phyloP scores from a whole-genome alignment of 2,888 invertebrate genomes.

The Esperia sulphurella region DNA sequence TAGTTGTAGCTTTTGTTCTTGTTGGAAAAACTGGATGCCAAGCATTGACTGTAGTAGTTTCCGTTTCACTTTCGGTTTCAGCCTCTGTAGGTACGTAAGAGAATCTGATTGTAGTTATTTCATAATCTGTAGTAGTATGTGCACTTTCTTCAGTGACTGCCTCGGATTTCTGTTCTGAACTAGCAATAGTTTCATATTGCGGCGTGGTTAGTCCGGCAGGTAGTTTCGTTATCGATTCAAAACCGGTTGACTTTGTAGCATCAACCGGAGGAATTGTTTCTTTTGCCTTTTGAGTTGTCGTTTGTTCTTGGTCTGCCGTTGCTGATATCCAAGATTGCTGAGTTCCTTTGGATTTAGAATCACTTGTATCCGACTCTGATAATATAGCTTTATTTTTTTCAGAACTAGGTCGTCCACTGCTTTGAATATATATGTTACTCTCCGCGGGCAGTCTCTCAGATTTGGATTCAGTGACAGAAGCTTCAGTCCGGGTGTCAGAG shows the following conservation, averaged over 20 bases:
- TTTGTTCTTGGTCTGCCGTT: conserved; percentile 20
- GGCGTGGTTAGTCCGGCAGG: conserved; percentile 67
- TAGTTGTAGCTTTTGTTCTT: conserved; percentile 42
- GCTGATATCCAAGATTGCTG: conserved; percentile 47
- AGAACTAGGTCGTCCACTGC: conserved; percentile 36
- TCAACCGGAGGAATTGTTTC: conserved; percentile 52
- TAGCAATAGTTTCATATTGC: conserved; percentile 47
- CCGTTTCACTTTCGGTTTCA: conserved; percentile 28
- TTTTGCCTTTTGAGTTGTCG: conserved; percentile 32
- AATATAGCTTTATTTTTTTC: conserved; percentile 23
- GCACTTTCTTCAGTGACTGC: conserved; percentile 31
- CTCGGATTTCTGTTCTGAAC: conserved; percentile 42
- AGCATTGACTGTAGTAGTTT: conserved; percentile 31
- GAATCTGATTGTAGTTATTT: conserved; percentile 70
- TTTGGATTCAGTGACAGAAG: conserved; percentile 40
- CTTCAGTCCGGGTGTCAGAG: conserved; percentile 24
- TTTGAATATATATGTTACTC: conserved; percentile 53
- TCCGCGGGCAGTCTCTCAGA: conserved; percentile 54
- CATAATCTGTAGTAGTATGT: conserved; percentile 48
- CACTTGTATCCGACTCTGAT: conserved; percentile 19
- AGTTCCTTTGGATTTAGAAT: conserved; percentile 29
- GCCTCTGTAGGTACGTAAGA: conserved; percentile 59
- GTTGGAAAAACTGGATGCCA: conserved; percentile 58
- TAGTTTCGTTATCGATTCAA: conserved; percentile 74
- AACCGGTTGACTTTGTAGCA: conserved; percentile 55